phyloP scores from a whole-genome alignment of 2,113 vertebrate species.

The Gymnocephalus cernua region DNA sequence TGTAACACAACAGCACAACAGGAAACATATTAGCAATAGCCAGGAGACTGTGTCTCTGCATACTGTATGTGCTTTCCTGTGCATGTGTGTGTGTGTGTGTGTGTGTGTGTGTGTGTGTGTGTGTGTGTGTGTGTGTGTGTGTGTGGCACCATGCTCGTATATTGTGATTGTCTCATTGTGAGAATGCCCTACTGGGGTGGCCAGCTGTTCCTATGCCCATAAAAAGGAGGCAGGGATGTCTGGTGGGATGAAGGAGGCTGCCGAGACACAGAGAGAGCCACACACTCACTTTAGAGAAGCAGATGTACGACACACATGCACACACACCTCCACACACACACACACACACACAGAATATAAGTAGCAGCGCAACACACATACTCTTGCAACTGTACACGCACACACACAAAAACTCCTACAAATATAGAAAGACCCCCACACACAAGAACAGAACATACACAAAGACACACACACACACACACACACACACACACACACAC shows the following conservation, averaged over 20 bases:
- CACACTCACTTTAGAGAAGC: slow-evolving; percentile 54
- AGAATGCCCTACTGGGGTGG: slow-evolving; percentile 81
- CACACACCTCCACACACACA: neutral
- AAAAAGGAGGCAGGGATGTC: slow-evolving; percentile 79
- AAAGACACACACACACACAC: too few relatives aligned
- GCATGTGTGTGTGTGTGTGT: slow-evolving; percentile 20
- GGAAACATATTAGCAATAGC: slow-evolving; percentile 59
- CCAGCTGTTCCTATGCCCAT: slow-evolving; percentile 81
- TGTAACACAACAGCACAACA: slow-evolving; percentile 64
- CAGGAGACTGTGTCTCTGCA: slow-evolving; percentile 43
- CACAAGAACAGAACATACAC: neutral
- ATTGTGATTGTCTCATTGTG: slow-evolving; percentile 79
- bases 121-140: slow-evolving; percentile 31
- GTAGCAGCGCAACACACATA: slow-evolving; percentile 10
- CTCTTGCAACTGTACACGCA: neutral
- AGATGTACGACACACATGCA: slow-evolving; percentile 64
- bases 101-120: slow-evolving; percentile 27
- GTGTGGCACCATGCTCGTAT: slow-evolving; percentile 68
- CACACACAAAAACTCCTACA: slow-evolving; percentile 19
- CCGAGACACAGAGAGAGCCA: slow-evolving; percentile 55
- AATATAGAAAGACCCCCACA: neutral
- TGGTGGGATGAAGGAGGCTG: slow-evolving; percentile 78
- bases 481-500: neutral
- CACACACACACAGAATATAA: neutral
- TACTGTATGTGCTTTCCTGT: slow-evolving; percentile 24